Conservation (phyloP, 2,797 vertebrate species). For the Anabacerthia variegaticeps region DNA sequence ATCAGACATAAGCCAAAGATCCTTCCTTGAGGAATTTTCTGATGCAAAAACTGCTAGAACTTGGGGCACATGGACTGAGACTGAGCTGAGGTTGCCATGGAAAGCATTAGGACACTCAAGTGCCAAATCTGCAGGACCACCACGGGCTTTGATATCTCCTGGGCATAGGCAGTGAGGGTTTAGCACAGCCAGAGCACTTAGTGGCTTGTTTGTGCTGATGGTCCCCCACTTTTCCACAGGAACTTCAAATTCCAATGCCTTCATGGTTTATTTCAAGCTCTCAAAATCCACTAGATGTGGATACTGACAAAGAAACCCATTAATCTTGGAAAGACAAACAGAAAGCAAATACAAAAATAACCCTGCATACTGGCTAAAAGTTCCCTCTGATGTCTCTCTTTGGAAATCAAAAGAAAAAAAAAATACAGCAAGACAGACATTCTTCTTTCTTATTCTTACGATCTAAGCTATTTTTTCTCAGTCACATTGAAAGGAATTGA, state of each 20-base stretch:
- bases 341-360: conserved; percentile 15
- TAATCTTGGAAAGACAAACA: not conserved
- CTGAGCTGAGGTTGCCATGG: not conserved
- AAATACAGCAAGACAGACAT: not conserved
- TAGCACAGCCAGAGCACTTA: accelerated
- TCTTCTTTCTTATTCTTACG: not conserved
- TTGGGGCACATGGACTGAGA: not conserved
- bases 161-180: not conserved
- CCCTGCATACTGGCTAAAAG: not conserved
- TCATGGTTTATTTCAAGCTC: not conserved
- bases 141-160: not conserved
- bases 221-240: not conserved
- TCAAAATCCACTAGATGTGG: not conserved
- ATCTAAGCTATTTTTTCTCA: not conserved
- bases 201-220: not conserved
- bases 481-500: not conserved
- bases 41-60: not conserved
- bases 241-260: not conserved
- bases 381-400: not conserved
- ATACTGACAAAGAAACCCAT: not conserved
- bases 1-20: not conserved
- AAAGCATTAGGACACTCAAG: not conserved
- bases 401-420: not conserved
- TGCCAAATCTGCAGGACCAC: not conserved
- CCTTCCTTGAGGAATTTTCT: not conserved